Evolutionary conservation across 2,888 invertebrate species (phyloP).

Genomic region (Eremobia ochroleuca): DNA sequence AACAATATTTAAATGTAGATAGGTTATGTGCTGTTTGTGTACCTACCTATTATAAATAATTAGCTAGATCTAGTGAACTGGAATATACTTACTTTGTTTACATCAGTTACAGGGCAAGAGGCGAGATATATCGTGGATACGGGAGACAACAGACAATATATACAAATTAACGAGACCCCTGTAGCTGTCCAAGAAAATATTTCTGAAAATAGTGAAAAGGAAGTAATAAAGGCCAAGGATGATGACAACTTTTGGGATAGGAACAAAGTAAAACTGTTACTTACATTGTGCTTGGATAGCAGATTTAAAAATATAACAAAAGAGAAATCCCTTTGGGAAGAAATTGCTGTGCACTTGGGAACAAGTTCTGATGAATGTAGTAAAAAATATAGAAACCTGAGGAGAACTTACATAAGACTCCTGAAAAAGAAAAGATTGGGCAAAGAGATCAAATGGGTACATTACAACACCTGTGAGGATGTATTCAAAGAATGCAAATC

Average conservation of each 20-base stretch:
- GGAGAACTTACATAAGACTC: slow-evolving; percentile 84
- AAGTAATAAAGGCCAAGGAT: slow-evolving; percentile 70
- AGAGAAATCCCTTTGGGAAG: slow-evolving; percentile 80
- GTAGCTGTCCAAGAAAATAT: slow-evolving; percentile 67
- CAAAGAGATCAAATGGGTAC: slow-evolving; percentile 86
- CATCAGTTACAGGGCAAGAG: slow-evolving; percentile 80
- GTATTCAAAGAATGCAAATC: slow-evolving; percentile 85
- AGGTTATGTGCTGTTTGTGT: background rate
- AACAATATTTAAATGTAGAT: background rate
- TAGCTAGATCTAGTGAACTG: background rate
- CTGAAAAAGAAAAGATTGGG: slow-evolving; percentile 84
- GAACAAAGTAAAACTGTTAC: slow-evolving; percentile 81
- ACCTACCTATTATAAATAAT: background rate
- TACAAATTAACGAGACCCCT: slow-evolving; percentile 78
- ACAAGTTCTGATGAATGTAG: slow-evolving; percentile 82
- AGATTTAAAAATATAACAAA: slow-evolving; percentile 74
- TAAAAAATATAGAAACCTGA: slow-evolving; percentile 83
- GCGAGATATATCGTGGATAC: slow-evolving; percentile 81
- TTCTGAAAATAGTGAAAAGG: slow-evolving; percentile 68
- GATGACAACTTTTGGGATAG: slow-evolving; percentile 84
- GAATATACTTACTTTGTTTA: background rate
- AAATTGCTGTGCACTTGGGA: slow-evolving; percentile 80
- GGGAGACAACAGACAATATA: slow-evolving; percentile 79
- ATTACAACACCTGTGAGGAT: slow-evolving; percentile 84
- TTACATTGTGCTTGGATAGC: slow-evolving; percentile 81